Evolutionary conservation across 37 sponge, comb jelly and placozoan species (phyloP).

Genomic region (Cladorhizidae sp.): DNA sequence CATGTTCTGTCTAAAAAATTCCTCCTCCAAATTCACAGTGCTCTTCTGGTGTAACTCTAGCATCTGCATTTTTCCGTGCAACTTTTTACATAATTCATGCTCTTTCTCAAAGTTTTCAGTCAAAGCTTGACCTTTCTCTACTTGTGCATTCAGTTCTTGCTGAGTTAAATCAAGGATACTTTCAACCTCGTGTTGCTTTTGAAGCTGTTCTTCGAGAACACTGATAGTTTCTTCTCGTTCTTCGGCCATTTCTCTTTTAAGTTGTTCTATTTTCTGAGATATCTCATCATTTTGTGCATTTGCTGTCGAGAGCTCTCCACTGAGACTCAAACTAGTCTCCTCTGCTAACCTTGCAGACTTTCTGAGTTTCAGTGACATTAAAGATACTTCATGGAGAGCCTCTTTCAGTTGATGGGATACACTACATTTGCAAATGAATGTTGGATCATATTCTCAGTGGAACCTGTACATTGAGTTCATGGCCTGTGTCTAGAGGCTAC

Average conservation of each 20-base stretch:
- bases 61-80: neutral
- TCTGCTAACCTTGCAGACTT: neutral
- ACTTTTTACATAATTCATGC: neutral
- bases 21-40: neutral
- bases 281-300: neutral
- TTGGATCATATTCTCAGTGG: too few relatives aligned
- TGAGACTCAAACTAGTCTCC: neutral
- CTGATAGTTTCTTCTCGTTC: slow-evolving; percentile 6
- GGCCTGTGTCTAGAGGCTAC: too few relatives aligned
- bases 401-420: slow-evolving; percentile 5
- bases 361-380: neutral
- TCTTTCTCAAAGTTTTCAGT: neutral
- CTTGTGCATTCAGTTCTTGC: neutral
- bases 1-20: neutral
- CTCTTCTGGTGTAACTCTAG: neutral
- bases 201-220: slow-evolving; percentile 23
- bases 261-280: slow-evolving; percentile 3
- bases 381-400: neutral
- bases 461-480: too few relatives aligned
- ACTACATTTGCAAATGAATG: too few relatives aligned
- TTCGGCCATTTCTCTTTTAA: slow-evolving; percentile 1
- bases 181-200: neutral
- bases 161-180: neutral
- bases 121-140: neutral
- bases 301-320: neutral